Percentiles rank a stretch among this genome's conserved stretches.
Evolutionary conservation across 2,888 invertebrate species (phyloP).

Genomic region (Andrena camellia): DNA sequence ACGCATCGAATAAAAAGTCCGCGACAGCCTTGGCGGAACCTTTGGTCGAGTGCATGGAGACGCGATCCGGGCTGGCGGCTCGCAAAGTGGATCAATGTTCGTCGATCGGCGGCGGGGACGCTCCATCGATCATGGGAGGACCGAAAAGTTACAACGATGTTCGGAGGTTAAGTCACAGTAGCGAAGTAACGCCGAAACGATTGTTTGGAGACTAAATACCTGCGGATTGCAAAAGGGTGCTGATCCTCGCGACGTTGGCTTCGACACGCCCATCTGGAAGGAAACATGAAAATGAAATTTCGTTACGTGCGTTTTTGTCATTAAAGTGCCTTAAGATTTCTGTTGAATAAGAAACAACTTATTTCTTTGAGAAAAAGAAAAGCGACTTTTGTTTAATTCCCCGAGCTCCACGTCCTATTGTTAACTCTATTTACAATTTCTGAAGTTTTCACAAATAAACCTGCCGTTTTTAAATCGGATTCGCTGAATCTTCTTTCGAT

Average conservation of each 20-base stretch:
- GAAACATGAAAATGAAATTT: constrained; percentile 23
- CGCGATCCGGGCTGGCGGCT: constrained; percentile 28
- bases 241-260: constrained; percentile 18
- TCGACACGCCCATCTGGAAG: not conserved
- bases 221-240: not conserved
- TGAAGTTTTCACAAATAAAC: constrained; percentile 38
- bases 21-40: constrained; percentile 39
- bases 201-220: constrained; percentile 38
- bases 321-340: constrained; percentile 21
- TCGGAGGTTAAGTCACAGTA: constrained; percentile 12
- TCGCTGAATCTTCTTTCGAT: not conserved
- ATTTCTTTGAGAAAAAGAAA: not conserved
- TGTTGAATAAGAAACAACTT: not conserved
- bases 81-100: constrained; percentile 68
- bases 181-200: constrained; percentile 34
- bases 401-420: not conserved
- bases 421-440: constrained; percentile 3
- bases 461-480: not conserved
- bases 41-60: constrained; percentile 37
- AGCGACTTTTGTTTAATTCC: not conserved
- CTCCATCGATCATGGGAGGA: constrained; percentile 71
- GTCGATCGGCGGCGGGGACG: constrained; percentile 76
- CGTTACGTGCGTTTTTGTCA: constrained; percentile 3
- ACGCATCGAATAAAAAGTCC: constrained; percentile 33
- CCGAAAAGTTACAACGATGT: constrained; percentile 59